Evolutionary conservation across 2,888 invertebrate species (phyloP), one percentile per base, ranked within the genome.

Genomic region (Tryphoninae sp.): DNA sequence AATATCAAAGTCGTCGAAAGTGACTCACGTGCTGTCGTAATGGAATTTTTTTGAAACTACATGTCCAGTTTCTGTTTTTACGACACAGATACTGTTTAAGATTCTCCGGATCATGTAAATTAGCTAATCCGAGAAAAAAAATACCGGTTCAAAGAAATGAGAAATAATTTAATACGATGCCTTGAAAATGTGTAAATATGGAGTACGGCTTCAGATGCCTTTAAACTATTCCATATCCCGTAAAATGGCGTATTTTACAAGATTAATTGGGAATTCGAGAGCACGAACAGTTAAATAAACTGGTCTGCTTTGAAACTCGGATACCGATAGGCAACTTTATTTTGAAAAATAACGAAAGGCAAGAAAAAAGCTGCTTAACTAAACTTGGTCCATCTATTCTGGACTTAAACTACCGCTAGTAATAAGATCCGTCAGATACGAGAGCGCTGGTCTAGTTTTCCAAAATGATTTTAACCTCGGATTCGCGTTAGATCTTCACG

Each of bases 391-490:
- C 45, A 45, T 45, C 13, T 45, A 1, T 45, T 13, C 13, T 45
- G 45, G 45, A 45, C 2, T 45, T 45, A 45, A 13, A 13, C 45
- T 45, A 3, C 45, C 7, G 6, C 33, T 33, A 7, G 33, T 33
- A 3, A 45, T 22, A 19, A 55, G 19, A 16, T 16, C 55, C 9
- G 55, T 45, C 77, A 23, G 51, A 13, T 45, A 33, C 42, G 67
- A 62, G 76, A 65, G 42, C 71, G 55, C 23, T 58, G 82, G 40
- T 82, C 82, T 64, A 82, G 82, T 82, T 82, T 73, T 58, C 76
- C 61, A 51, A 58, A 65, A 23, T 33, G 22, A 76, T 76, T 72
- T 68, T 40, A 72, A 76, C 75, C 75, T 72, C 72, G 67, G 55
- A 68, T 68, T 82, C 62, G 67, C 62, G 55, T 58, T 72, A 61